Percentiles rank a stretch among this genome's conserved stretches.
Evolutionary conservation across 2,113 vertebrate species (phyloP).

Genomic region (Desmodus rotundus): DNA sequence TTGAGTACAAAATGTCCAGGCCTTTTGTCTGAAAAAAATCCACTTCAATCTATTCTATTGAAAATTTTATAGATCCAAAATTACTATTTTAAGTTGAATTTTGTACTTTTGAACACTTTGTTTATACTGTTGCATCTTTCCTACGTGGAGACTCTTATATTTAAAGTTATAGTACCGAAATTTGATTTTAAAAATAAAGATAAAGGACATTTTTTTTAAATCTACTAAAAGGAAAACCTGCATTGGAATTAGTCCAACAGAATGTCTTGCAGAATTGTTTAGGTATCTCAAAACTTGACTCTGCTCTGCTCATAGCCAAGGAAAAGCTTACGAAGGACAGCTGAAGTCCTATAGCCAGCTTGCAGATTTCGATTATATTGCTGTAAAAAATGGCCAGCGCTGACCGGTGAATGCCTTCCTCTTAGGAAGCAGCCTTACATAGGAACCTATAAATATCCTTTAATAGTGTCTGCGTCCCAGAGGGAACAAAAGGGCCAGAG

Average conservation of each 20-base stretch:
- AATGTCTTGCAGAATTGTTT: not conserved
- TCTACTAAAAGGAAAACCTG: not conserved
- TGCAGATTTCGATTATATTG: not conserved
- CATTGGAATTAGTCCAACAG: no score
- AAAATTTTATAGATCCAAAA: not conserved
- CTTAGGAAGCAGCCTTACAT: not conserved
- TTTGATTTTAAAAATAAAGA: conserved; percentile 22
- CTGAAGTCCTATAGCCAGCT: rapidly evolving
- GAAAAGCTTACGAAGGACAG: not conserved
- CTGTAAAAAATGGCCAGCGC: not conserved
- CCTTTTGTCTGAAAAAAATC: not conserved
- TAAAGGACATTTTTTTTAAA: not conserved
- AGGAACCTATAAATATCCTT: not conserved
- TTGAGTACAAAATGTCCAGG: not conserved
- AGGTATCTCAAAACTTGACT: not conserved
- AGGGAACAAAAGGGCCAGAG: not conserved
- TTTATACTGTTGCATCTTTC: not conserved
- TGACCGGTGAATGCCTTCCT: not conserved
- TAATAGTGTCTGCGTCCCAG: not conserved
- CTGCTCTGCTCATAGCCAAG: not conserved
- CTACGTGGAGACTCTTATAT: not conserved
- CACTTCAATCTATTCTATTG: not conserved
- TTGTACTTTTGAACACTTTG: not conserved
- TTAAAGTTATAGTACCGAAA: not conserved
- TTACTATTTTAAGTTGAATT: not conserved